Base-by-base conservation (phyloP, 2,113 vertebrate species). In the Pardalotus punctatus region DNA sequence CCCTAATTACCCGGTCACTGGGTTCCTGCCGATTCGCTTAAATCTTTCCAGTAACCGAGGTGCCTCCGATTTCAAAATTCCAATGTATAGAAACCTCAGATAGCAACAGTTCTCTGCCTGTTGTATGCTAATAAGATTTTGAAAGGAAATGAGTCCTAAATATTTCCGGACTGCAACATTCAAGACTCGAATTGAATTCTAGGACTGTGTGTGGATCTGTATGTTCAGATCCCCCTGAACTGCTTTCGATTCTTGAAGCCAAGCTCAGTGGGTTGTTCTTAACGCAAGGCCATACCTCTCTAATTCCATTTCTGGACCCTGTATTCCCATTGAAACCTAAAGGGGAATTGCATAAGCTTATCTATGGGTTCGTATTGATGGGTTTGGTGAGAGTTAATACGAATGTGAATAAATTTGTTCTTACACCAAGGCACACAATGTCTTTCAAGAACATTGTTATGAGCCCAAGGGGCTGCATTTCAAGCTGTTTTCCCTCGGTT, bases 261-360 rank as follows among this genome's bases (percentile, higher is more conserved):
- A 56, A 90, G 33, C 38, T 87, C 22, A 6, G 24, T 1, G 2
- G 13, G 21, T 24, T 78, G 15, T 48, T 33, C 47, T 70, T 9
- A 45, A 14, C 19, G 50, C 6, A 36, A 65, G 33, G 9, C 67
- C 60, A 5, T 24, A 21, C 24, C 14, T 14, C 27, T 24, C 23
- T 36, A 38, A 20, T 35, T 67, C 0, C 0, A n/a, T 47, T 86
- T 80, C 57, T 56, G 3, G 10, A 11, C 5, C 76, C 11, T 31
- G 3, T 15, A 12, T 10, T 23, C 29, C 3, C 70, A 31, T 0
- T 47, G 71, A n/a, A 77, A 19, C 33, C 38, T 27, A 14, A 78
- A 70, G 21, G 33, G 25, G 5, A 7, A 6, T 58, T 51, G 12
- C 24, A 17, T 22, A 42, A 65, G 42, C 0, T 61, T 42, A 23